These are phyloP conservation scores for Sylvia atricapilla DNA, from an alignment of 2,113 vertebrate genomes.

Conservation along the genomic window DNA sequence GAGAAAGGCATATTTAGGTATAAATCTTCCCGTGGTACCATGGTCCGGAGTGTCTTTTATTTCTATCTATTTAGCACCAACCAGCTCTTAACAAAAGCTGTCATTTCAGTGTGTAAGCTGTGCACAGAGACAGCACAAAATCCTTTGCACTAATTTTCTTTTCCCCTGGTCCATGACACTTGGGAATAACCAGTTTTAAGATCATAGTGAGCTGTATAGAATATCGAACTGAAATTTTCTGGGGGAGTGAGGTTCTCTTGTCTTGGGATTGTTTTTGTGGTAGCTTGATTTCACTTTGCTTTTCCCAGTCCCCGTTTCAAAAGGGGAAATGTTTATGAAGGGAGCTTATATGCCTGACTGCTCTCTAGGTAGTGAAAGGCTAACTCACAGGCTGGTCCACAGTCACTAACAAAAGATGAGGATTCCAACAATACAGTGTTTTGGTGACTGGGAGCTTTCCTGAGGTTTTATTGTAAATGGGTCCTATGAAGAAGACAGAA, in stretches of 20 bases:
- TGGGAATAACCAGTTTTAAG: background rate
- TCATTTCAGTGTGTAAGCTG: background rate
- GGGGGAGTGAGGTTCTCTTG: background rate
- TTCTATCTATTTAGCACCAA: background rate
- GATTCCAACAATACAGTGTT: background rate
- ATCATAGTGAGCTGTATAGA: background rate
- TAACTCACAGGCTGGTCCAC: background rate
- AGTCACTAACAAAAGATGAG: background rate
- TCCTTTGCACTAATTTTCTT: background rate
- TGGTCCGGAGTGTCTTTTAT: background rate
- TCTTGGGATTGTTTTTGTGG: background rate
- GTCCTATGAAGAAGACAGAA: background rate
- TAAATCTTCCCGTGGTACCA: background rate
- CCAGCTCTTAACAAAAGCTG: background rate
- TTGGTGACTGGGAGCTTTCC: background rate
- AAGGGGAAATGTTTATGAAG: background rate
- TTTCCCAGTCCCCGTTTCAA: background rate
- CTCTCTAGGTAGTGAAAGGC: background rate
- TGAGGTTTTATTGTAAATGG: background rate
- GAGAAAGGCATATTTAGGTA: background rate
- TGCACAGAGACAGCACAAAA: background rate
- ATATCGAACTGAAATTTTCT: background rate
- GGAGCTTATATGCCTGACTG: background rate
- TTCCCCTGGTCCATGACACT: background rate
- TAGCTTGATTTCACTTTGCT: background rate